Evolutionary conservation across 2,888 invertebrate species (phyloP), one percentile per base, ranked within the genome.

Genomic region (Drosophila aldrichi): DNA sequence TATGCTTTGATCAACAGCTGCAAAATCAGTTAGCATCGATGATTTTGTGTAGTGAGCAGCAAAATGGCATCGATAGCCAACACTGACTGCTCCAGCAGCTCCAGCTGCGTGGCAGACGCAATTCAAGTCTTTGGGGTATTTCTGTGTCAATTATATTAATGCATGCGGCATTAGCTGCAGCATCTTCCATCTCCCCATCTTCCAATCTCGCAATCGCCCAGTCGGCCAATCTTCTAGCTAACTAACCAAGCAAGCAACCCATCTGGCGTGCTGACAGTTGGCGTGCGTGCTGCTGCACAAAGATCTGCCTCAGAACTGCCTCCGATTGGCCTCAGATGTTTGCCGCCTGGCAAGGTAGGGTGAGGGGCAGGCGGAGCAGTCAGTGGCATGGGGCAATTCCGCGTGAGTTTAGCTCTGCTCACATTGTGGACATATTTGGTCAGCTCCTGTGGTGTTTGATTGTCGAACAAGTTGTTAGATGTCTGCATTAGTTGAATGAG

Each of bases 111-210:
- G 85, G 70, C 71, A 72, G 65, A 65, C 73, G 51, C 78, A 77
- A 76, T 84, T 85, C 87, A 85, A 82, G 82, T 76, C 78, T 73
- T 49, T 74, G 64, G 72, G 66, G 41, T 55, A 43, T 82, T 88
- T 89, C 80, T 89, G 77, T 90, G 90, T 90, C 90, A 90, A 90
- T 89, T 89, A 86, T 76, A 88, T 89, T 82, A 84, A 88, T 86
- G 85, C 79, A 89, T 83, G 80, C 79, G 56, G 61, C 81, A 54
- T 58, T 58, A 58, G 68, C 70, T 61, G 68, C 71, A 71, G 60
- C 81, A 70, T 73, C 77, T 57, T 44, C 29, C 59, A 65, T 65
- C 69, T 56, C 58, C 25, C 63, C 9, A 34, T 34, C 34, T 10
- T 10, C 34, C 32, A 32, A 64, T 64, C 68, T 55, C 57, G 18